Percentiles rank a stretch among this genome's conserved stretches.
These are phyloP conservation scores for Mesochorus sp. DNA, from an alignment of 2,888 invertebrate genomes.

Conservation along the genomic window DNA sequence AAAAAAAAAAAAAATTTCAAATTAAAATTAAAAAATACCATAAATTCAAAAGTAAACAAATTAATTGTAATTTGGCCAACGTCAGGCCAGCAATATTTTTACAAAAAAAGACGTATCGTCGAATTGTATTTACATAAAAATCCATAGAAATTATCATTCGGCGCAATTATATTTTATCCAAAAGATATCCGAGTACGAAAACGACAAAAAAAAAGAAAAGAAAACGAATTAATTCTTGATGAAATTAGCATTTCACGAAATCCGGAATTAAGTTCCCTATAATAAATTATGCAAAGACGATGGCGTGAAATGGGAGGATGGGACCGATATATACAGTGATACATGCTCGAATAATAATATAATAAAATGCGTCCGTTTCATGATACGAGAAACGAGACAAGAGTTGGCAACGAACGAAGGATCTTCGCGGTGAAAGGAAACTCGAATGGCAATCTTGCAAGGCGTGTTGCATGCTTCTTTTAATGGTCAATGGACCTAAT, in stretches of 20 bases:
- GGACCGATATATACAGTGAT: too few relatives aligned
- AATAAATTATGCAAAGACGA: neutral
- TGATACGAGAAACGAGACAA: constrained; percentile 28
- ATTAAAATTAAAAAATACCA: too few relatives aligned
- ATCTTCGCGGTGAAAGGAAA: constrained; percentile 74
- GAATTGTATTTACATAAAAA: too few relatives aligned
- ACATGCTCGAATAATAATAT: too few relatives aligned
- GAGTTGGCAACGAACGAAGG: constrained; percentile 62
- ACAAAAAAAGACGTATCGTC: too few relatives aligned
- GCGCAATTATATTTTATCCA: too few relatives aligned
- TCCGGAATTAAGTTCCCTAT: neutral
- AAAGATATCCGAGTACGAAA: neutral
- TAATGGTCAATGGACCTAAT: constrained; percentile 62
- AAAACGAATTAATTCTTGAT: neutral
- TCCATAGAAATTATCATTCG: too few relatives aligned
- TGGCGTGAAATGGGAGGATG: too few relatives aligned
- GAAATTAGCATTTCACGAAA: neutral
- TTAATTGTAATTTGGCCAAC: too few relatives aligned
- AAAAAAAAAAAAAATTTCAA: too few relatives aligned
- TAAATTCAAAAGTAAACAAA: too few relatives aligned
- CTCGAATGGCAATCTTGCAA: constrained; percentile 58
- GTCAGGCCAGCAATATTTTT: too few relatives aligned
- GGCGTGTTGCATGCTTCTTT: constrained; percentile 54
- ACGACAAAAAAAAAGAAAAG: neutral
- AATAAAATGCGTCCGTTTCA: constrained; percentile 5